Base-by-base conservation (phyloP, 2,797 vertebrate genomes). In the Typhlichthys subterraneus region DNA sequence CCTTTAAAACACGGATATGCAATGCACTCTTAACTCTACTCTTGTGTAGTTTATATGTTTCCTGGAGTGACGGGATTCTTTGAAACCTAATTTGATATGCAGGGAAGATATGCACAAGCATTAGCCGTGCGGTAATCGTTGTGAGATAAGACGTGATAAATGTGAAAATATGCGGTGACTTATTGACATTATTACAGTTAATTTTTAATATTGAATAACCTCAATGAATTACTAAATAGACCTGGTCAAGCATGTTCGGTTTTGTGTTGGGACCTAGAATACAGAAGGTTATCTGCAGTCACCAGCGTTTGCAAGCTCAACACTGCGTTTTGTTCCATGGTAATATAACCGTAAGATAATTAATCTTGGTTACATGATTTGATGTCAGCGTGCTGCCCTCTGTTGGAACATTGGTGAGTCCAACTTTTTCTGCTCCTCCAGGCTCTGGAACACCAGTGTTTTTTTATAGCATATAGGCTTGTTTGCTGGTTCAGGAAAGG, bases 1-100 rank as follows among this genome's bases (percentile, higher is more conserved):
- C 73, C 69, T 79, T 59, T 57, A 1, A 48, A 76, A 80, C 79
- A 73, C 65, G 79, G 67, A 66, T 1, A 54, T 5, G 69, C 74
- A 58, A 52, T 53, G 1, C 50, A 29, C 23, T 52, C 52, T 66
- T 77, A 42, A 74, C 69, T 49, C 14, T 48, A 31, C 55, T 62
- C 52, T 42, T 69, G 63, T 9, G 23, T 62, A n/a, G 23, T 29
- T 29, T 29, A 29, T 29, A 29, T 23, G 53, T 45, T 5, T 4
- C 66, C 69, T 19, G 12, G 67, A 70, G 80, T 64, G 63, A 57
- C 33, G 58, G 58, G 52, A 47, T 15, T 56, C n/a, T 45, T 17
- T 33, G 58, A 50, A 33, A 57, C 6, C n/a, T 10, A 14, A 42
- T 42, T 14, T 42, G 54, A 56, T 42, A 42, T 9, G 10, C 11